Evolutionary conservation across 2,888 invertebrate species (phyloP).

Genomic region (Hypercompe scribonia): DNA sequence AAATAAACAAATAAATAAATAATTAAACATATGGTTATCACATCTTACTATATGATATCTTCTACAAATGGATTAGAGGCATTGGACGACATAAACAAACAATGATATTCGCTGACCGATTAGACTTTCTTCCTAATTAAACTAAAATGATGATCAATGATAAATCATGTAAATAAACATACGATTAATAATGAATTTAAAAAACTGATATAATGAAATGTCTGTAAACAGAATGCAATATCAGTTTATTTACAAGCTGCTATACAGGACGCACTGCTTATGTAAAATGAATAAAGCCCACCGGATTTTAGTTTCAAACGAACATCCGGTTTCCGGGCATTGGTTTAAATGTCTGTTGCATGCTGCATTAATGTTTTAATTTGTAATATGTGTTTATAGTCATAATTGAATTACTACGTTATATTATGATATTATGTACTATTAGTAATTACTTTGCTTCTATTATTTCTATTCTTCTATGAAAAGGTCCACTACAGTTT

Average conservation of each 20-base stretch:
- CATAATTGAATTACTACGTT: neutral
- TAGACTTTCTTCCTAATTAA: too few species aligned
- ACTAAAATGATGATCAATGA: too few species aligned
- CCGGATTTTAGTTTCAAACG: slow-evolving; percentile 47
- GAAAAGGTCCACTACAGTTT: too few species aligned
- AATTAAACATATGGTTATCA: too few species aligned
- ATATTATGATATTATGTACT: too few species aligned
- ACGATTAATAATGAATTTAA: neutral
- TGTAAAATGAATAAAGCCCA: slow-evolving; percentile 44
- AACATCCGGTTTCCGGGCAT: slow-evolving; percentile 41
- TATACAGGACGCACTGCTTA: slow-evolving; percentile 37
- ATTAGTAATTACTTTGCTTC: too few species aligned
- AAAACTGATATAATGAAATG: neutral
- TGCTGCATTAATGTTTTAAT: slow-evolving; percentile 36
- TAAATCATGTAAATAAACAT: too few species aligned
- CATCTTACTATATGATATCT: neutral
- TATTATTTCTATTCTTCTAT: too few species aligned
- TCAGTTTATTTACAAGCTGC: slow-evolving; percentile 18
- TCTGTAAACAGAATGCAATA: slow-evolving; percentile 8
- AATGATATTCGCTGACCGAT: too few species aligned
- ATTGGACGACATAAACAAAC: neutral
- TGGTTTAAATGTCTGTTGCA: slow-evolving; percentile 34
- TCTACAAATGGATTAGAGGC: neutral
- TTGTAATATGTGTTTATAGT: slow-evolving; percentile 9
- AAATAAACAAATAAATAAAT: too few species aligned